Base-by-base conservation (phyloP, 2,888 invertebrate genomes). In the Synanthedon vespiformis region DNA sequence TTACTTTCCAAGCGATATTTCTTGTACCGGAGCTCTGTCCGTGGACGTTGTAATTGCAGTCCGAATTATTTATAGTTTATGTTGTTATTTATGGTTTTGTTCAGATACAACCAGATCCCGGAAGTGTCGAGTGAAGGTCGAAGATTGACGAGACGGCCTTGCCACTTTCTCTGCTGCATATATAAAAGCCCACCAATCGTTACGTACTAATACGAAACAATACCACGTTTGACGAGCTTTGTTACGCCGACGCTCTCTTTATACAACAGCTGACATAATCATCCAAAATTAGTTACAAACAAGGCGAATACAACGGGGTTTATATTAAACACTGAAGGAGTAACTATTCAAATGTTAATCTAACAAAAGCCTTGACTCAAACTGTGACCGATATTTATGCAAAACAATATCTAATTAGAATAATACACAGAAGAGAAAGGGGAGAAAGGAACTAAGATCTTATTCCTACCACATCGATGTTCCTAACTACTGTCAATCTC, bases 161-260 rank as follows among this genome's bases (percentile, higher is more conserved):
- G 85, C 80, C 69, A 85, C 86, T 86, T 85, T 86, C 86, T 78
- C 84, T 72, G 65, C 58, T 64, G 68, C 68, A 70, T 67, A 70
- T 67, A 59, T 59, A 61, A 65, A 63, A 70, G 69, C 78, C 80
- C 80, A 82, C 81, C 77, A 34, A 78, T 78, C 67, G 72, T 76
- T 77, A 74, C 72, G 74, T 75, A 64, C 67, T 62, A 60, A 57
- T 66, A 22, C 67, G 66, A 74, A 74, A 81, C 81, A 81, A 80
- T 80, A 70, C 50, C 51, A 58, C 56, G 72, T 72, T 69, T 70
- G 64, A 70, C 67, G 65, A 67, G 67, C 69, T 71, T 63, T 59
- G 65, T 70, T 71, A 77, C 77, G 68, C 74, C 72, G 64, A 75
- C 75, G 75, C 78, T 74, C 66, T 70, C 16, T 16, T 71, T 68